Conservation (phyloP, 2,797 vertebrate genomes). For the Ibycter americanus region DNA sequence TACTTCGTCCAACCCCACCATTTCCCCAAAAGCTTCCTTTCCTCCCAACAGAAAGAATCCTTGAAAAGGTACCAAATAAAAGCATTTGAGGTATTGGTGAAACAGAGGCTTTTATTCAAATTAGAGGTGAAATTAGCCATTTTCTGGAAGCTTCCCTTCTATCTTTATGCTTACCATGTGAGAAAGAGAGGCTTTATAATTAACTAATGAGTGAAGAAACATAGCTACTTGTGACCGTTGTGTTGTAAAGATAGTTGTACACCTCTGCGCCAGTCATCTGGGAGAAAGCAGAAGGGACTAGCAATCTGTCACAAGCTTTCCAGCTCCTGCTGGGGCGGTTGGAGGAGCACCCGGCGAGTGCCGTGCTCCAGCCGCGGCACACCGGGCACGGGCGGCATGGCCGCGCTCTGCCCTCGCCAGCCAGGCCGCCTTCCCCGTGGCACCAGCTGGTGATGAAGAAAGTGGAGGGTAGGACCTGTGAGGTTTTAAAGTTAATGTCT, state of each 20-base stretch:
- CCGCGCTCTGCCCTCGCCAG: no score
- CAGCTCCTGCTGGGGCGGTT: background rate
- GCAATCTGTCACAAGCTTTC: background rate
- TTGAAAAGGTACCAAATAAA: background rate
- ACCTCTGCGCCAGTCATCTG: background rate
- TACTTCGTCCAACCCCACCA: background rate
- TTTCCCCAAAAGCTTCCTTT: background rate
- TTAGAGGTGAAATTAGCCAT: background rate
- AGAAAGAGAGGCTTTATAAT: background rate
- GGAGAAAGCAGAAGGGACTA: background rate
- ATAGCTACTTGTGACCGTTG: background rate
- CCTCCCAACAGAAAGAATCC: background rate
- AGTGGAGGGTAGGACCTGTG: background rate
- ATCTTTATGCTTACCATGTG: background rate
- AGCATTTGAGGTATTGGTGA: background rate
- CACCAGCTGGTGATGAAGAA: background rate
- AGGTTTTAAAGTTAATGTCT: background rate
- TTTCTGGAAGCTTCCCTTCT: background rate
- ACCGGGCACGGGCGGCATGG: no score
- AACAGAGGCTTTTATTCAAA: background rate
- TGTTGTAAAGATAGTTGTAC: background rate
- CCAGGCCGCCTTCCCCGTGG: no score
- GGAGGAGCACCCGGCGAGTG: background rate
- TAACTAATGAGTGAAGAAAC: background rate
- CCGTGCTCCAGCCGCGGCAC: rapidly evolving